A percentile compares a stretch with the other conserved stretches of the same genome.
Conservation (phyloP, 2,797 vertebrate species). For the Sphenopsis melanotis region DNA sequence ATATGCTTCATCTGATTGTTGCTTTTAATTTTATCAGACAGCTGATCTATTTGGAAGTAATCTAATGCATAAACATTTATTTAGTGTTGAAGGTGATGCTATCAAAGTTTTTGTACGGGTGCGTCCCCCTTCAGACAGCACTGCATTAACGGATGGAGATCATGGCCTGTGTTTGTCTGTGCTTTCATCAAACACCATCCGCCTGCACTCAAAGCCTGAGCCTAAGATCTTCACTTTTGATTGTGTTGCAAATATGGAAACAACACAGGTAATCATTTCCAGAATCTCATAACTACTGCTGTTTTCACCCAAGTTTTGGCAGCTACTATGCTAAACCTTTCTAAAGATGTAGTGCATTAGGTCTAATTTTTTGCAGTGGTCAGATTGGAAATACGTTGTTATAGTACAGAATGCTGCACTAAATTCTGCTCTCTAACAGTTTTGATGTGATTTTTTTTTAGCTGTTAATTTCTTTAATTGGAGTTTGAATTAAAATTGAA, state of each 20-base stretch:
- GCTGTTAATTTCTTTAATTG: not conserved
- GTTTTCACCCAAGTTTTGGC: not conserved
- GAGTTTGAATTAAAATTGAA: not conserved
- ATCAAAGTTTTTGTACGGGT: constrained; percentile 94
- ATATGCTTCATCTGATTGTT: not conserved
- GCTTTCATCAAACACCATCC: constrained; percentile 84
- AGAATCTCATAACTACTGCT: not conserved
- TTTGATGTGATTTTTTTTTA: not conserved
- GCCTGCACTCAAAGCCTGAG: constrained; percentile 90
- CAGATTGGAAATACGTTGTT: not conserved
- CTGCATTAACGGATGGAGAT: constrained; percentile 77
- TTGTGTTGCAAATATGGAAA: constrained; percentile 88
- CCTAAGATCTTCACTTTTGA: constrained; percentile 92
- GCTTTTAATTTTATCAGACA: not conserved
- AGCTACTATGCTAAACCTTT: not conserved
- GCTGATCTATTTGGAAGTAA: not conserved
- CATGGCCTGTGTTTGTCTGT: constrained; percentile 85
- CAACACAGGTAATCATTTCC: constrained; percentile 82
- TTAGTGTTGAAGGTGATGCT: constrained; percentile 84
- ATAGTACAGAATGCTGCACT: not conserved
- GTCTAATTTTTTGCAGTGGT: not conserved
- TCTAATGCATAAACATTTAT: not conserved
- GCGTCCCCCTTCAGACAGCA: constrained; percentile 82
- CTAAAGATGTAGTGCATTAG: not conserved
- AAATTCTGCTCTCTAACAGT: not conserved